These are phyloP conservation scores for Rhabdomys pumilio DNA, from an alignment of 2,797 vertebrate species.

Conservation along the genomic window DNA sequence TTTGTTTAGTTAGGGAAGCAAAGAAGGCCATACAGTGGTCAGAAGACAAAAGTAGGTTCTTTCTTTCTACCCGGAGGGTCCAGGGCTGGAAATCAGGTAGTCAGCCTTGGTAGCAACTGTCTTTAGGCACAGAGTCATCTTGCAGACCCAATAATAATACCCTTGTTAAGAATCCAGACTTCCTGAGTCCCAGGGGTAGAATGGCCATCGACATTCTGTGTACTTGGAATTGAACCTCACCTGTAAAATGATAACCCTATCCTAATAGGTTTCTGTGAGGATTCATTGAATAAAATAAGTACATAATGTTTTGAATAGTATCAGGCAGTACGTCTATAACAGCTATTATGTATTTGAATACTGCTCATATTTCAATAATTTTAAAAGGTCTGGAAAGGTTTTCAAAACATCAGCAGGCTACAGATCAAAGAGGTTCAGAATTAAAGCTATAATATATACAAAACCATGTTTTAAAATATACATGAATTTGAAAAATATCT, in stretches of 20 bases:
- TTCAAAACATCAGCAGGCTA: constrained; percentile 60
- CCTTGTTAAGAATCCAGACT: constrained; percentile 38
- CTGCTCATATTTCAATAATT: constrained; percentile 64
- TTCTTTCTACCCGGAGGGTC: background rate
- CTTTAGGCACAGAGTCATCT: background rate
- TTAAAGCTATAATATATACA: constrained; percentile 46
- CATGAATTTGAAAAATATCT: constrained; percentile 62
- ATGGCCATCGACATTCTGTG: constrained; percentile 14
- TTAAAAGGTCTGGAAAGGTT: constrained; percentile 55
- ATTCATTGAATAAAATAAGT: constrained; percentile 53
- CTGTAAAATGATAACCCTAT: constrained; percentile 18
- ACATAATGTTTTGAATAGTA: constrained; percentile 14
- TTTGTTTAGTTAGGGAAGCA: background rate
- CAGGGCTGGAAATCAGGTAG: background rate
- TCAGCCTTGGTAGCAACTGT: background rate
- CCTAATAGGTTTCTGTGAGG: background rate
- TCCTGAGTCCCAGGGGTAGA: background rate
- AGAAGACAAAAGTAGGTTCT: background rate
- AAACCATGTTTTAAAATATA: constrained; percentile 51
- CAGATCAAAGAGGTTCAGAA: constrained; percentile 56
- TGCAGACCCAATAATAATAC: background rate
- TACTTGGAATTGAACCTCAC: constrained; percentile 32
- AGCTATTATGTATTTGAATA: constrained; percentile 39
- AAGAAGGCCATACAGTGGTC: background rate
- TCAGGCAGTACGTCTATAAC: background rate